These are phyloP conservation scores for Pseudoips prasinana DNA, from an alignment of 2,888 invertebrate species.

Conservation along the genomic window DNA sequence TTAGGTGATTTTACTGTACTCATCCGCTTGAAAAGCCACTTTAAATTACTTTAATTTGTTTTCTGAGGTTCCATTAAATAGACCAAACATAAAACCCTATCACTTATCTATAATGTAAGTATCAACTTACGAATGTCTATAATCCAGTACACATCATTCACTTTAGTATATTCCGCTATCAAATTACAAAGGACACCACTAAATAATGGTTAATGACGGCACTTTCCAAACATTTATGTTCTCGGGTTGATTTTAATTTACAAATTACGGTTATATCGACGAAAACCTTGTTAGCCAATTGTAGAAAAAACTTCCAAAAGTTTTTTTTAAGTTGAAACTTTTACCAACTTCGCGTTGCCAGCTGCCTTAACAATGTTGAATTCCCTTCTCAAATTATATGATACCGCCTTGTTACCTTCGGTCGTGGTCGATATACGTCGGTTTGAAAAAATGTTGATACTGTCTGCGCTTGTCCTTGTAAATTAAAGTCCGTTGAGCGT, in stretches of 20 bases:
- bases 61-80: no score
- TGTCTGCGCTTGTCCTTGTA: conserved; percentile 70
- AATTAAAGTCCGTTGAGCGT: conserved; percentile 69
- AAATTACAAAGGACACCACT: conserved; percentile 18
- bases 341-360: conserved; percentile 53
- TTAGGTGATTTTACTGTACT: no score
- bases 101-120: no score
- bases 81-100: no score
- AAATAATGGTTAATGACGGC: conserved; percentile 64
- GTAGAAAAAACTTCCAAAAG: conserved; percentile 52
- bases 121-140: no score
- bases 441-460: conserved; percentile 57
- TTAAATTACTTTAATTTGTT: no score
- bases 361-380: conserved; percentile 58
- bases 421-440: conserved; percentile 25
- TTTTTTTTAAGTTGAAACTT: conserved; percentile 74
- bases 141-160: no score
- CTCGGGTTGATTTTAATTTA: conserved; percentile 52
- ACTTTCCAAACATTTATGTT: conserved; percentile 60
- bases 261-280: conserved; percentile 64
- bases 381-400: conserved; percentile 65
- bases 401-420: conserved; percentile 55
- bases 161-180: no score
- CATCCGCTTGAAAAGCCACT: no score
- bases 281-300: conserved; percentile 42